These are phyloP conservation scores for Palythoa grandiflora DNA, from an alignment of 92 coral and sea anemone species.

Conservation along the genomic window DNA sequence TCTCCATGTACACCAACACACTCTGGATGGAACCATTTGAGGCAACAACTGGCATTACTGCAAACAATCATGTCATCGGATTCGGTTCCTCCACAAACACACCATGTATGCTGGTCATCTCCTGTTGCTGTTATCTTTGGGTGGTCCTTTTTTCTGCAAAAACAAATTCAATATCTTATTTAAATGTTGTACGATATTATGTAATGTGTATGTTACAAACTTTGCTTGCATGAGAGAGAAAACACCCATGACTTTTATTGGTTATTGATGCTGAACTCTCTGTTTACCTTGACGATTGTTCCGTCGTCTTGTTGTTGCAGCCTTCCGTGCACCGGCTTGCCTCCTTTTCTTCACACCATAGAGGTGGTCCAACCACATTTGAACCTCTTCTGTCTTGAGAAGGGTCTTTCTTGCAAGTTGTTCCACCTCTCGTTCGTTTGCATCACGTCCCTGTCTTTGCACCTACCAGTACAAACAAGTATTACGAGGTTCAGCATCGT, in stretches of 20 bases:
- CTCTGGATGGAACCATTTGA: slow-evolving; percentile 37
- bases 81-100: slow-evolving; percentile 46
- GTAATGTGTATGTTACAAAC: background rate
- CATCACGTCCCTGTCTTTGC: background rate
- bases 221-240: background rate
- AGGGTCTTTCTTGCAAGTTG: slow-evolving; percentile 46
- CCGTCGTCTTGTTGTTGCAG: slow-evolving; percentile 46
- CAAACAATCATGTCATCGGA: slow-evolving; percentile 36
- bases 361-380: slow-evolving; percentile 59
- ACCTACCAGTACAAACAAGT: background rate
- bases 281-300: slow-evolving; percentile 17
- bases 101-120: slow-evolving; percentile 29
- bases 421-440: background rate
- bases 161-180: background rate
- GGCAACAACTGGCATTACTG: slow-evolving; percentile 8
- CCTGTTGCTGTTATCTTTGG: slow-evolving; percentile 19
- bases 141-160: slow-evolving; percentile 10
- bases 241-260: background rate
- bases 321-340: slow-evolving; percentile 55
- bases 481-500: slow-evolving; percentile 6
- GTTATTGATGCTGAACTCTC: slow-evolving; percentile 1
- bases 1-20: slow-evolving; percentile 24
- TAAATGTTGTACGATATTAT: slow-evolving; percentile 10
- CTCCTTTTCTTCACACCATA: slow-evolving; percentile 30
- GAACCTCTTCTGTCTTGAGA: slow-evolving; percentile 45